A percentile compares a stretch with the other conserved stretches of the same genome.
Evolutionary conservation across 2,888 invertebrate genomes (phyloP).

Genomic region (Drosophila diplacantha): DNA sequence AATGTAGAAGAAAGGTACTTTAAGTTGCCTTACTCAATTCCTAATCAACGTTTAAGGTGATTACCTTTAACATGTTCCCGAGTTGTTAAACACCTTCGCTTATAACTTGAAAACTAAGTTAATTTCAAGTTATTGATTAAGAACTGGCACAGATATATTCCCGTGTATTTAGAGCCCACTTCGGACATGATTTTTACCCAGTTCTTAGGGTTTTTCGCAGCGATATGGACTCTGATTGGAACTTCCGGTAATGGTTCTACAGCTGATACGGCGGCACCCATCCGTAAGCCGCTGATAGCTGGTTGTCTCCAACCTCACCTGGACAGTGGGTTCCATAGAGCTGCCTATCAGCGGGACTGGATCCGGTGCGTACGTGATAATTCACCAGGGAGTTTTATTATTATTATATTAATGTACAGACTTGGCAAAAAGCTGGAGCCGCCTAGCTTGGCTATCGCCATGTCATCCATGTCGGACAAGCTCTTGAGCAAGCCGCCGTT

Average conservation of each 20-base stretch:
- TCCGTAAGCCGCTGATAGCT: neutral
- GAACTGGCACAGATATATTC: neutral
- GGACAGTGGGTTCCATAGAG: neutral
- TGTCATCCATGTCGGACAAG: conserved; percentile 26
- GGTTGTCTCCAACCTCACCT: neutral
- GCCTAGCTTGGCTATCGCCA: neutral
- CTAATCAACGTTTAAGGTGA: neutral
- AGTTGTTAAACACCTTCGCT: neutral
- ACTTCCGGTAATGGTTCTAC: conserved; percentile 4
- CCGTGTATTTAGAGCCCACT: neutral
- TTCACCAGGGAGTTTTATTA: neutral
- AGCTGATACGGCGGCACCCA: neutral
- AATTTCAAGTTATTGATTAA: neutral
- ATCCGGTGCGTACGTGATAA: conserved; percentile 13
- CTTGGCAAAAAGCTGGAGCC: neutral
- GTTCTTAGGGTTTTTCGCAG: neutral
- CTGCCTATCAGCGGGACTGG: conserved; percentile 11
- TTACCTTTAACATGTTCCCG: neutral
- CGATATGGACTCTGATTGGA: neutral
- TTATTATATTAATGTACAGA: neutral
- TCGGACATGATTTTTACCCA: conserved; percentile 12
- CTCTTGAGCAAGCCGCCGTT: conserved; percentile 3
- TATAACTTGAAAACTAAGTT: fast-evolving
- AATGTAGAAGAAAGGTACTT: neutral
- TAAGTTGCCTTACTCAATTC: neutral